Evolutionary conservation across 2,888 invertebrate species (phyloP).

Genomic region (Orthosia incerta): DNA sequence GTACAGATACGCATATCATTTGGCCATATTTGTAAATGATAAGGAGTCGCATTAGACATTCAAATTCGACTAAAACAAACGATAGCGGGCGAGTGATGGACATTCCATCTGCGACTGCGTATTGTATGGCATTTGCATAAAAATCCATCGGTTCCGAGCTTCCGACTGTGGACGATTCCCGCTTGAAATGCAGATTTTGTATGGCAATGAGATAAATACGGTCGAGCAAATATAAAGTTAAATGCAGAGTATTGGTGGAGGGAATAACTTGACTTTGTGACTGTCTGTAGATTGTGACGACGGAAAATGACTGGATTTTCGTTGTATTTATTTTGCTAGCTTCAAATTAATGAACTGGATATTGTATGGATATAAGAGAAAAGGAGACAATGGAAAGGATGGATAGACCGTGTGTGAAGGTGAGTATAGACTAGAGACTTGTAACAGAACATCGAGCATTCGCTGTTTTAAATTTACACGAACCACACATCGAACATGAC

Average conservation of each 20-base stretch:
- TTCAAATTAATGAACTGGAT: not conserved
- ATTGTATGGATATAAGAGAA: not conserved
- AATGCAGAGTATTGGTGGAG: slow-evolving; percentile 71
- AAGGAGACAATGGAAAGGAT: not conserved
- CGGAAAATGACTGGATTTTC: slow-evolving; percentile 21
- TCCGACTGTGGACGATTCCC: slow-evolving; percentile 68
- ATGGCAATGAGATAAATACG: slow-evolving; percentile 80
- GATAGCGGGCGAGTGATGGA: slow-evolving; percentile 83
- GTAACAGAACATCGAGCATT: too few relatives aligned
- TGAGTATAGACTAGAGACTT: too few relatives aligned
- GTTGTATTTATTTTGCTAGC: slow-evolving; percentile 11
- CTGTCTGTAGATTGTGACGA: slow-evolving; percentile 40
- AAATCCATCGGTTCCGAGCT: slow-evolving; percentile 78
- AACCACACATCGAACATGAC: too few relatives aligned
- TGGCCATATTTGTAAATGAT: slow-evolving; percentile 76
- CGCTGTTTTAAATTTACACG: too few relatives aligned
- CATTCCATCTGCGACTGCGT: slow-evolving; percentile 85
- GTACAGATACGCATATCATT: slow-evolving; percentile 72
- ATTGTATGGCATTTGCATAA: slow-evolving; percentile 87
- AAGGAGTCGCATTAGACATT: slow-evolving; percentile 83
- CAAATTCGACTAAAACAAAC: slow-evolving; percentile 87
- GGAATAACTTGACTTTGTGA: slow-evolving; percentile 70
- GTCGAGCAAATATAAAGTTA: slow-evolving; percentile 66
- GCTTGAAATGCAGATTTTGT: slow-evolving; percentile 87
- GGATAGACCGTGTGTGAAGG: not conserved